Conservation (phyloP, 2,888 invertebrate genomes). For the Parascotia fuliginaria region DNA sequence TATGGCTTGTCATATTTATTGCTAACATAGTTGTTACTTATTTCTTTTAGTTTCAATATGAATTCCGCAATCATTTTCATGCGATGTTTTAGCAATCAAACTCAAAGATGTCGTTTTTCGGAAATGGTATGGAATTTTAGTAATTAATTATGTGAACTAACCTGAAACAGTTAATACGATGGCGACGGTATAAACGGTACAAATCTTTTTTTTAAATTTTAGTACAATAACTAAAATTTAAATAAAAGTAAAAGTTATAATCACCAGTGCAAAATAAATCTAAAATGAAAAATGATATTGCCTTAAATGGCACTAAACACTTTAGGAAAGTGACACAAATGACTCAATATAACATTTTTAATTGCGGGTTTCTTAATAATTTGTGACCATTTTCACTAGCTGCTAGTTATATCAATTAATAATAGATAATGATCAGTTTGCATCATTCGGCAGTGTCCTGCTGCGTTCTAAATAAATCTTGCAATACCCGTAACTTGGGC, state of each 20-base stretch:
- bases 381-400: conserved; percentile 44
- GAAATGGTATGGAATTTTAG: too few species aligned
- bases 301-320: conserved; percentile 31
- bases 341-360: conserved; percentile 49
- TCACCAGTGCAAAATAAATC: conserved; percentile 20
- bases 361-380: conserved; percentile 47
- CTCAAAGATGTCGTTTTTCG: too few species aligned
- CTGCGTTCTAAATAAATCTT: conserved; percentile 41
- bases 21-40: too few species aligned
- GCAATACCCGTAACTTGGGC: conserved; percentile 35
- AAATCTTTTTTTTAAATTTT: too few species aligned
- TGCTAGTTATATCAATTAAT: conserved; percentile 56
- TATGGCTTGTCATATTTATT: too few species aligned
- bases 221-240: neutral
- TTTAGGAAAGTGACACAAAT: conserved; percentile 43
- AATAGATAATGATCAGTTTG: conserved; percentile 53
- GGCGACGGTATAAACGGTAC: too few species aligned
- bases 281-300: conserved; percentile 28
- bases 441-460: conserved; percentile 41
- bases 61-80: too few species aligned
- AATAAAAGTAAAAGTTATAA: conserved; percentile 33
- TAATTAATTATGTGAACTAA: too few species aligned
- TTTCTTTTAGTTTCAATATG: too few species aligned
- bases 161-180: too few species aligned
- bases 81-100: too few species aligned